Conservation (phyloP, 2,888 invertebrate genomes). For the Sarcophaga carnaria region DNA sequence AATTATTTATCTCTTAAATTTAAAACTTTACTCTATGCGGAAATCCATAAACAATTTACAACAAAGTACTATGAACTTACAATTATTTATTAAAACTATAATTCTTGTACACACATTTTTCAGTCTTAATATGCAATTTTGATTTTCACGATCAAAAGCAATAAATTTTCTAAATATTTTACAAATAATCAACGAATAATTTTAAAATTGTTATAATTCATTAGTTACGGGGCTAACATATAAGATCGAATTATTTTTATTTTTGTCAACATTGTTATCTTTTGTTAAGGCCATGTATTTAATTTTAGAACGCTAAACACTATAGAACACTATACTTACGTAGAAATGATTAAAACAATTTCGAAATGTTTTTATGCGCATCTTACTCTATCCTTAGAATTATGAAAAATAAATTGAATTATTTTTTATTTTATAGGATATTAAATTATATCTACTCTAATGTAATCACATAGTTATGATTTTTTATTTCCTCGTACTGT, state of each 20-base stretch:
- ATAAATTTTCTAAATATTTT: too few relatives aligned
- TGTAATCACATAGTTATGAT: constrained; percentile 7
- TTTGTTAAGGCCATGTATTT: constrained; percentile 55
- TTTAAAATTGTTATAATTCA: too few relatives aligned
- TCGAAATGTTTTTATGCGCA: constrained; percentile 34
- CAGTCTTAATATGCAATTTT: too few relatives aligned
- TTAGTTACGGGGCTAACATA: too few relatives aligned
- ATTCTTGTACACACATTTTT: too few relatives aligned
- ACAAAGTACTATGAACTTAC: constrained; percentile 5
- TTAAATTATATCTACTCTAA: too few relatives aligned
- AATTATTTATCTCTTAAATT: constrained; percentile 45
- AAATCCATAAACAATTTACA: constrained; percentile 45
- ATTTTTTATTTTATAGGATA: too few relatives aligned
- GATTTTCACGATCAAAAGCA: too few relatives aligned
- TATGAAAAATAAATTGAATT: too few relatives aligned
- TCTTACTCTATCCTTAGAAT: constrained; percentile 20
- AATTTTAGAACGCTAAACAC: constrained; percentile 23
- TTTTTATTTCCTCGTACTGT: constrained; percentile 22
- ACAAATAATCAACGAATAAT: too few relatives aligned
- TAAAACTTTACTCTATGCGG: constrained; percentile 39
- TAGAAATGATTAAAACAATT: constrained; percentile 18
- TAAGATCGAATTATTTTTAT: not conserved
- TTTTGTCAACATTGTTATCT: constrained; percentile 5
- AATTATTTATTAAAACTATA: not conserved
- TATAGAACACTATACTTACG: constrained; percentile 18